These are phyloP conservation scores for Leptobrachium leishanense DNA, from an alignment of 2,113 vertebrate species.

Conservation along the genomic window DNA sequence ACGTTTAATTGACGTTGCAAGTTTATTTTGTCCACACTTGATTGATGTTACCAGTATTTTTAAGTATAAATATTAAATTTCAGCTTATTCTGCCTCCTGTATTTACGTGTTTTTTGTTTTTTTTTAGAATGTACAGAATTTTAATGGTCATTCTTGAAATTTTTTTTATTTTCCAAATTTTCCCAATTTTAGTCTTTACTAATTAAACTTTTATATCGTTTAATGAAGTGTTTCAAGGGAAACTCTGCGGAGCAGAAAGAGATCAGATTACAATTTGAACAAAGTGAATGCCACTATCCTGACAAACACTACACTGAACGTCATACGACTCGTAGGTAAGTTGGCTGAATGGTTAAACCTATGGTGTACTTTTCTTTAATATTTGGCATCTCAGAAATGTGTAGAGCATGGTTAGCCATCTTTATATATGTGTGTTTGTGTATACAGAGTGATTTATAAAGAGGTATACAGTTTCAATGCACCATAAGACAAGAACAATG, in stretches of 20 bases:
- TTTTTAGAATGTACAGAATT: too few species aligned
- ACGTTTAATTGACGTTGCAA: too few species aligned
- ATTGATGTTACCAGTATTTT: too few species aligned
- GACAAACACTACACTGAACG: constrained; percentile 96
- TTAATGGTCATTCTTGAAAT: neutral
- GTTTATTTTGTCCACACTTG: too few species aligned
- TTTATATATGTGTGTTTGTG: too few species aligned
- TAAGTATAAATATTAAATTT: too few species aligned
- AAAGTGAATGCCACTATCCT: constrained; percentile 92
- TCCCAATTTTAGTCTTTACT: neutral
- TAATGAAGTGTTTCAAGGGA: constrained; percentile 82
- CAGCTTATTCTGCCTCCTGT: too few species aligned
- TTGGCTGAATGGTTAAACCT: neutral
- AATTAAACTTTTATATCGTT: constrained; percentile 40
- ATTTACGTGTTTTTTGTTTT: too few species aligned
- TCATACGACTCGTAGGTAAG: constrained; percentile 95
- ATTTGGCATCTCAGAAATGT: neutral
- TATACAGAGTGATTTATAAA: too few species aligned
- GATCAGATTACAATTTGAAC: constrained; percentile 91
- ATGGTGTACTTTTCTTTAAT: neutral
- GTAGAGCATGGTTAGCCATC: too few species aligned
- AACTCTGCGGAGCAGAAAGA: constrained; percentile 87
- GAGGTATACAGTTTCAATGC: too few species aligned
- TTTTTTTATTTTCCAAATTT: neutral
- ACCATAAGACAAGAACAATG: too few species aligned